Evolutionary conservation across 2,797 vertebrate species (phyloP), one percentile per base, ranked within the genome.

Genomic region (Diglossa cyanea): DNA sequence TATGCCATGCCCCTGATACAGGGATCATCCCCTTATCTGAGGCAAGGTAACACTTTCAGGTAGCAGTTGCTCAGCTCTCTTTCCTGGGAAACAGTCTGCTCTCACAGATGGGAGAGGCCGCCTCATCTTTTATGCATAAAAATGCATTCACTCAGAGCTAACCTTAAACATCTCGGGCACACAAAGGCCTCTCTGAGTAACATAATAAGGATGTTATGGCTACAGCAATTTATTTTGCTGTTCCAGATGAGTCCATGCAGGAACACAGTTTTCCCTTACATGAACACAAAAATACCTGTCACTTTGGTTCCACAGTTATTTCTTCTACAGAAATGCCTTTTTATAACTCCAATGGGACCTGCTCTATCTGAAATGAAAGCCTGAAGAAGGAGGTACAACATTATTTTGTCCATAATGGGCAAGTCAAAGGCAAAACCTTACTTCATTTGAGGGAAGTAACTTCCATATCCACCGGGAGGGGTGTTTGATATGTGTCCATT

Each of bases 401-500:
- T 2, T 11, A 3, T 44, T 57, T 54, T 37, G 10, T 37, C n/a
- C 31, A n/a, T 5, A 13, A 67, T 21, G 42, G 10, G 47, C 28
- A 80, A 72, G 63, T 19, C 35, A 40, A 88, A 90, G 45, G 40
- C 18, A 84, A 45, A 86, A 33, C 2, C 98, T 98, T 97, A 98
- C 98, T 98, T 98, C 92, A 97, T 93, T 91, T 98, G 98, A 78
- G 98, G 94, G 85, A 97, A 95, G 66, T 98, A 97, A 73, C 75
- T 94, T 95, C 97, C 97, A 51, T 97, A 98, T 78, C 96, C 93
- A 86, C 94, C 80, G 0, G 95, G 96, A 95, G 97, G 96, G 84
- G 95, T 90, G 85, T 96, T 98, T 54, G 98, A 97, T 85, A 98
- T 90, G 77, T 98, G 98, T 54, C 98, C 98, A 61, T 98, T 98